These are phyloP conservation scores for Pica pica DNA, from an alignment of 2,113 vertebrate species.

Conservation along the genomic window DNA sequence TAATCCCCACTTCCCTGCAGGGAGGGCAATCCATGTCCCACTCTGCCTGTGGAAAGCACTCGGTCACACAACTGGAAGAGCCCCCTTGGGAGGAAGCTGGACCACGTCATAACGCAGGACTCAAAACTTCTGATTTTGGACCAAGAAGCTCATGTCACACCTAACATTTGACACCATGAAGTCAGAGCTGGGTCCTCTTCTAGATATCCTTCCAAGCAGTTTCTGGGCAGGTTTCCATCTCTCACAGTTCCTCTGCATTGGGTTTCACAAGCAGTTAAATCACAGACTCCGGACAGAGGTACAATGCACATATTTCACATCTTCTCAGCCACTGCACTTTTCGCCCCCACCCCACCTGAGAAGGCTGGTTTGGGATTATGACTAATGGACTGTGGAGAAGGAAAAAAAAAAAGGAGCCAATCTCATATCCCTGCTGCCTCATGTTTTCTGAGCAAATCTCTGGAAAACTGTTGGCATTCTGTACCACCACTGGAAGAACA, in stretches of 20 bases:
- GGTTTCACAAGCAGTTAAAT: not conserved
- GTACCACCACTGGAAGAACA: not conserved
- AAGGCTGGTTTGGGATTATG: not conserved
- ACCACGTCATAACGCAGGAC: not conserved
- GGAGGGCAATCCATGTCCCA: not conserved
- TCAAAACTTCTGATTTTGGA: not conserved
- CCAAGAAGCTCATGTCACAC: not conserved
- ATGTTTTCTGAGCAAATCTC: not conserved
- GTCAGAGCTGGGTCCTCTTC: not conserved
- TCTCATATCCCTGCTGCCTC: not conserved
- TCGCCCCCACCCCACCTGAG: not conserved
- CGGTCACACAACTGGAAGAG: accelerated
- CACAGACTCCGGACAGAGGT: not conserved
- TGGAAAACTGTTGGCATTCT: not conserved
- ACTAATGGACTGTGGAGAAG: not conserved
- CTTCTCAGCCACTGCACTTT: not conserved
- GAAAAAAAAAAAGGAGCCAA: not conserved
- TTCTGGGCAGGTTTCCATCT: not conserved
- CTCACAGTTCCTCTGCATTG: not conserved
- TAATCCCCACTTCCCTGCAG: not conserved
- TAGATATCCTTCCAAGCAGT: not conserved
- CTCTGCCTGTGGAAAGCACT: not conserved
- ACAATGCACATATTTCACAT: not conserved
- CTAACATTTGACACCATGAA: not conserved
- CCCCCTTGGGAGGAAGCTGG: not conserved